These are phyloP conservation scores for Sphaerophoria taeniata DNA, from an alignment of 2,888 invertebrate species.

Conservation along the genomic window DNA sequence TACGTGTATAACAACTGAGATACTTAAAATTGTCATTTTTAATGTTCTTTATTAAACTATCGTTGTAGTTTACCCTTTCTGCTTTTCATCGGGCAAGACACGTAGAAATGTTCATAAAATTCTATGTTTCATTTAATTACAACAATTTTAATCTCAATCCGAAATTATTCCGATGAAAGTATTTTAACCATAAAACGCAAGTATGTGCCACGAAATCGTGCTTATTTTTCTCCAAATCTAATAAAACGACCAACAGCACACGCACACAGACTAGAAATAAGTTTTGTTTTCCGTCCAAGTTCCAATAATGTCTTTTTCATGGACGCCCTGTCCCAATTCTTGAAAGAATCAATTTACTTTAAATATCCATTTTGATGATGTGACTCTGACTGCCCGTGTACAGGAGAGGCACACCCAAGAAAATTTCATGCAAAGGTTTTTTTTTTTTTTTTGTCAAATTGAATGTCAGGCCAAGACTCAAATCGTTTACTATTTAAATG, in stretches of 20 bases:
- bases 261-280: no score
- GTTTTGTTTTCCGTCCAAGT: not conserved
- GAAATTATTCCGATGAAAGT: no score
- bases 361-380: not conserved
- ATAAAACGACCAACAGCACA: not conserved
- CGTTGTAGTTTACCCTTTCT: no score
- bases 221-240: not conserved
- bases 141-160: no score
- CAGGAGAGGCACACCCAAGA: not conserved
- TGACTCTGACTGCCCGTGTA: no score
- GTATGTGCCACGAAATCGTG: not conserved
- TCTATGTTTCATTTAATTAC: no score
- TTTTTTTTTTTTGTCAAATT: conserved; percentile 3
- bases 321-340: not conserved
- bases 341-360: conserved; percentile 8
- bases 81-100: no score
- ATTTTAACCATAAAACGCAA: no score
- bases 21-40: no score
- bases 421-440: not conserved
- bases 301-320: conserved; percentile 2
- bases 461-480: not conserved
- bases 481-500: not conserved
- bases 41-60: no score
- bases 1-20: no score
- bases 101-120: no score